Percentiles rank a stretch among this genome's conserved stretches.
Evolutionary conservation across 2,888 invertebrate species (phyloP).

Genomic region (Anarsia innoxiella): DNA sequence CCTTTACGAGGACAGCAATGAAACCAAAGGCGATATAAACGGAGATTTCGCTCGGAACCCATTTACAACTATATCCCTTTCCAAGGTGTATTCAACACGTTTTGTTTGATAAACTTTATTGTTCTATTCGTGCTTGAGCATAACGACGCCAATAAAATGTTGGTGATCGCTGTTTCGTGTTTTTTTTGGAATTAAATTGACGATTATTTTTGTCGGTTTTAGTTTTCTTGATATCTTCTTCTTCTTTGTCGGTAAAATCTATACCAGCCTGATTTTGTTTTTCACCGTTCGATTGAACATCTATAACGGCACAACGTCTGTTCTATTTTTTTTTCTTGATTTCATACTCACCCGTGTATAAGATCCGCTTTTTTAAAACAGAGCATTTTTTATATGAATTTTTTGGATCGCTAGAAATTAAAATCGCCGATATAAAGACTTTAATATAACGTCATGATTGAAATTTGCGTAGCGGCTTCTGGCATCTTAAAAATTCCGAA

Average conservation of each 20-base stretch:
- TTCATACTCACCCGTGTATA: too few relatives aligned
- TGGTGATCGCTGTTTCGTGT: too few relatives aligned
- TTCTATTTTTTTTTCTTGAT: too few relatives aligned
- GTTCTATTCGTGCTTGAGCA: not conserved
- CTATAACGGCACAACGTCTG: too few relatives aligned
- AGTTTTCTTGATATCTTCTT: not conserved
- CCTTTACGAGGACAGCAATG: conserved; percentile 30
- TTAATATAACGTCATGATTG: too few relatives aligned
- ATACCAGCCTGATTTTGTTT: not conserved
- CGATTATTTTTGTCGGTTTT: not conserved
- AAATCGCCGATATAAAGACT: too few relatives aligned
- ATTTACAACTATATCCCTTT: conserved; percentile 1
- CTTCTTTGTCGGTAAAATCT: not conserved
- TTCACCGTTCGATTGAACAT: not conserved
- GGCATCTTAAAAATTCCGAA: too few relatives aligned
- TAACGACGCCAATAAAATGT: too few relatives aligned
- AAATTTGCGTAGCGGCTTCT: too few relatives aligned
- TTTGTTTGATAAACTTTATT: conserved; percentile 1
- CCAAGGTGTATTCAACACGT: not conserved
- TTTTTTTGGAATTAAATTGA: not conserved
- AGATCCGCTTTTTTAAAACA: too few relatives aligned
- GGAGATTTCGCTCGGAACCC: conserved; percentile 24
- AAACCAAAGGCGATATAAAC: conserved; percentile 29
- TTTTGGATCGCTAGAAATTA: too few relatives aligned
- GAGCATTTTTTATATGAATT: too few relatives aligned